phyloP scores from a whole-genome alignment of 2,797 vertebrate species.

The Rhinichthys osculus region DNA sequence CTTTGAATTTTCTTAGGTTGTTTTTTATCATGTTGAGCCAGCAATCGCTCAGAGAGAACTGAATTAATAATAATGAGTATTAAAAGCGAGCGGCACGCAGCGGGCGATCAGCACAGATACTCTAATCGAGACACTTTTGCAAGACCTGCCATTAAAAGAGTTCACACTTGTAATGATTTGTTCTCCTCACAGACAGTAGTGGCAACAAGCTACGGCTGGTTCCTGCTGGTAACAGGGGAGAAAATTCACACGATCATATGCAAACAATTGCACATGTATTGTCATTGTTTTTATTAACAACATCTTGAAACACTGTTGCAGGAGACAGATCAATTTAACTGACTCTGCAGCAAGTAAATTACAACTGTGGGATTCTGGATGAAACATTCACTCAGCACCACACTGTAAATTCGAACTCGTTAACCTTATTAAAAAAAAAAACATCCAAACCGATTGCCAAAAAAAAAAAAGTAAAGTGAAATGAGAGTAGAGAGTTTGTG shows the following conservation, averaged over 20 bases:
- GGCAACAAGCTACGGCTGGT: neutral
- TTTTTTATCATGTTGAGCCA: slow-evolving; percentile 23
- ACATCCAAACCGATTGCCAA: too few relatives aligned
- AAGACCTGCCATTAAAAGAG: slow-evolving; percentile 53
- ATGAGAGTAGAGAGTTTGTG: too few relatives aligned
- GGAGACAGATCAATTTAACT: neutral
- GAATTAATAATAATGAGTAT: slow-evolving; percentile 56
- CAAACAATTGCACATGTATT: neutral
- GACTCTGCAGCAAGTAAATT: neutral
- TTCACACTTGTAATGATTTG: slow-evolving; percentile 33
- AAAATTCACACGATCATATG: neutral
- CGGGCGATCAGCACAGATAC: slow-evolving; percentile 39
- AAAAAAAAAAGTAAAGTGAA: too few relatives aligned
- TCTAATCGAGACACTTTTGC: slow-evolving; percentile 34
- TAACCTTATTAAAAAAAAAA: too few relatives aligned
- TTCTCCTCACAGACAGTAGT: slow-evolving; percentile 9
- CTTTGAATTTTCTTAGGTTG: slow-evolving; percentile 11
- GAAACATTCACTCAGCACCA: neutral
- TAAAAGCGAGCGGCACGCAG: slow-evolving; percentile 41
- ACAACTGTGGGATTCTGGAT: neutral
- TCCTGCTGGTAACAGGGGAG: slow-evolving; percentile 1
- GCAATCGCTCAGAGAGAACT: slow-evolving; percentile 41
- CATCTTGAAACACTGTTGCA: neutral
- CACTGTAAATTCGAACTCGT: too few relatives aligned
- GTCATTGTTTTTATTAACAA: neutral